These are phyloP conservation scores for Tenrec ecaudatus DNA, from an alignment of 2,113 vertebrate species.

Conservation along the genomic window DNA sequence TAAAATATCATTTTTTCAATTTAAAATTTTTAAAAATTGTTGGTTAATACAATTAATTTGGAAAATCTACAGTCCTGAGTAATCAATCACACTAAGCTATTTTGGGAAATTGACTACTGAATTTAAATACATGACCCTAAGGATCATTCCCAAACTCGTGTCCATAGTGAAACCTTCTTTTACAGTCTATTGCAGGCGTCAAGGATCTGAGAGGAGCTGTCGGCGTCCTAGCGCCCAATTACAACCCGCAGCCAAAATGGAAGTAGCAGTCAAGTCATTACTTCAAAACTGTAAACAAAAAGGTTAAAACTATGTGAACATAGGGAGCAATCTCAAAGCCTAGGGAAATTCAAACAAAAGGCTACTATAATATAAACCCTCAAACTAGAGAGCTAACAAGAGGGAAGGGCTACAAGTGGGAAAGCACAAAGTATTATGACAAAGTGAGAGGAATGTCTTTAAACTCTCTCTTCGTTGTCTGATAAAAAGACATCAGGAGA, in stretches of 20 bases:
- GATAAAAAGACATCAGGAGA: neutral
- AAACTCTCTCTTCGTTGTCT: neutral
- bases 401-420: neutral
- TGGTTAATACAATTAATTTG: constrained; percentile 8
- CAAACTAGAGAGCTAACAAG: neutral
- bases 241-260: neutral
- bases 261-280: neutral
- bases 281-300: neutral
- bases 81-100: neutral
- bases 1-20: neutral
- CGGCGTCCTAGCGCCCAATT: neutral
- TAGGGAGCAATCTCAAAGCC: neutral
- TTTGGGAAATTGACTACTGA: neutral
- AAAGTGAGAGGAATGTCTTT: neutral
- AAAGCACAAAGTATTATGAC: neutral
- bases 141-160: neutral
- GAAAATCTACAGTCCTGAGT: neutral
- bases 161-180: neutral
- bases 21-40: constrained; percentile 8
- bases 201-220: neutral
- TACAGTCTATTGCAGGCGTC: neutral
- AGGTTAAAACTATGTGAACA: neutral
- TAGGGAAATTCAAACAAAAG: neutral
- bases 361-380: neutral
- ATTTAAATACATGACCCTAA: neutral